These are phyloP conservation scores for Drosophila yakuba DNA, from an alignment of 1,140 invertebrate genomes.

Conservation along the genomic window DNA sequence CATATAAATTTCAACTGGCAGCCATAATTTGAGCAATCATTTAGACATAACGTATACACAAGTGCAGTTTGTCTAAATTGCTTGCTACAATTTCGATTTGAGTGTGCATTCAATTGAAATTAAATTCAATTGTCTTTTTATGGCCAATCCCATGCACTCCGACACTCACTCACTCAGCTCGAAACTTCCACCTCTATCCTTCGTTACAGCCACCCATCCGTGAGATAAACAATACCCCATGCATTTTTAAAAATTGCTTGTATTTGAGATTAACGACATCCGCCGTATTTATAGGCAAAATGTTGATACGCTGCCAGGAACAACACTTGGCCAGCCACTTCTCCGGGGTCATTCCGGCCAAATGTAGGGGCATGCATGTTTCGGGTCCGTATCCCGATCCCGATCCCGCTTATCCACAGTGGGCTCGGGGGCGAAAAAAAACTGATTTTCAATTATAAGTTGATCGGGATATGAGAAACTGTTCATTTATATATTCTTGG, in stretches of 20 bases:
- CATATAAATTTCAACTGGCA: constrained; percentile 44
- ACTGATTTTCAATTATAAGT: too few relatives aligned
- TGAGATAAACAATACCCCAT: constrained; percentile 40
- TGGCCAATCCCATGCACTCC: constrained; percentile 50
- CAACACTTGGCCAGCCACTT: constrained; percentile 47
- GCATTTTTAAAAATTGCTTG: constrained; percentile 50
- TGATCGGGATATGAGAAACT: too few relatives aligned
- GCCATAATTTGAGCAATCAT: constrained; percentile 58
- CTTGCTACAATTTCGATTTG: constrained; percentile 44
- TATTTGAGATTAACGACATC: constrained; percentile 53
- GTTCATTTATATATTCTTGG: too few relatives aligned
- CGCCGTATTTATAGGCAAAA: constrained; percentile 59
- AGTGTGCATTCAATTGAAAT: constrained; percentile 53
- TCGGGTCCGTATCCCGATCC: neutral
- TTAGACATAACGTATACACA: constrained; percentile 52
- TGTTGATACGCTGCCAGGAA: constrained; percentile 67
- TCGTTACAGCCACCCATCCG: neutral
- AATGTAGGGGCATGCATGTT: constrained; percentile 19
- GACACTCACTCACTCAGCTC: constrained; percentile 29
- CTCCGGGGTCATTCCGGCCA: constrained; percentile 25
- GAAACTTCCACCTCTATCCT: neutral
- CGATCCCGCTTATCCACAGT: neutral
- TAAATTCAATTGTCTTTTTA: constrained; percentile 67
- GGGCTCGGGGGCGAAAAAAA: neutral
- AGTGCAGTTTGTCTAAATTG: constrained; percentile 56